A percentile compares a stretch with the other conserved stretches of the same genome.
phyloP scores from a whole-genome alignment of 2,888 invertebrate genomes.

The Nomada fucata region DNA sequence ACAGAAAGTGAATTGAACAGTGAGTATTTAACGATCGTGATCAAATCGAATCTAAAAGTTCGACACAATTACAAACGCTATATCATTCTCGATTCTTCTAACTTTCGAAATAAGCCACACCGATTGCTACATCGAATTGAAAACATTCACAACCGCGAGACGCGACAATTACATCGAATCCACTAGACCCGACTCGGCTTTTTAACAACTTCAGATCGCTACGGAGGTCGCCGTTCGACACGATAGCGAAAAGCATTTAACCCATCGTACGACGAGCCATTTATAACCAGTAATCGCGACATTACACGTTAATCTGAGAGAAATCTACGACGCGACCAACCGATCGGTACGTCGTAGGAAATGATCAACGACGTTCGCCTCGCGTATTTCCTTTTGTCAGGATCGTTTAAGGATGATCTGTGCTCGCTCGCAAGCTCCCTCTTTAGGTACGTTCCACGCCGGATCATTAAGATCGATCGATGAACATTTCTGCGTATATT shows the following conservation, averaged over 20 bases:
- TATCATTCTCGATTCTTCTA: neutral
- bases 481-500: constrained; percentile 51
- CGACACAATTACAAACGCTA: neutral
- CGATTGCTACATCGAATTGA: no score
- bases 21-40: no score
- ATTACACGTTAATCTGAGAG: constrained; percentile 54
- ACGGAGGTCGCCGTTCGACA: neutral
- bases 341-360: constrained; percentile 49
- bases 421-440: neutral
- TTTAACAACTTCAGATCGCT: neutral
- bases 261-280: constrained; percentile 25
- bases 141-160: no score
- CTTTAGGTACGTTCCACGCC: constrained; percentile 15
- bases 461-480: constrained; percentile 59
- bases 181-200: neutral
- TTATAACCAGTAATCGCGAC: constrained; percentile 56
- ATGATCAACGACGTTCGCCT: constrained; percentile 53
- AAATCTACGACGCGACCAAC: constrained; percentile 39
- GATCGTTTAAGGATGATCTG: constrained; percentile 46
- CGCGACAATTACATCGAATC: neutral
- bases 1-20: no score
- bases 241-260: constrained; percentile 22
- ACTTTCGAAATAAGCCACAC: no score
- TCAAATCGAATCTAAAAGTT: no score
- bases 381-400: constrained; percentile 52